Evolutionary conservation across 2,888 invertebrate genomes (phyloP).

Genomic region (Phrixothrix hirtus): DNA sequence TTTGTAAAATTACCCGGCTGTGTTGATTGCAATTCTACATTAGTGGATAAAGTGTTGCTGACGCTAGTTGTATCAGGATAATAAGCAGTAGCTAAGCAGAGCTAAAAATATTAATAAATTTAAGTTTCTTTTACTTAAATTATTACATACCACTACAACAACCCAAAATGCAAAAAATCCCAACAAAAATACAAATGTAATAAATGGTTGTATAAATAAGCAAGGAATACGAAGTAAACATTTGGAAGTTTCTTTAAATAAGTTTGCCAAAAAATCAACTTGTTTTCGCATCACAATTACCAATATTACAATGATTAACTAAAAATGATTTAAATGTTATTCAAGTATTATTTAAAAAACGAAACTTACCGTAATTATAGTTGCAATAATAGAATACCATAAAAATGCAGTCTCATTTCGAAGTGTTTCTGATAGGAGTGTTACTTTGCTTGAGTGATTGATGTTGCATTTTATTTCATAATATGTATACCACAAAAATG

Average conservation of each 20-base stretch:
- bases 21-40: neutral
- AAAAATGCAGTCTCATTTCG: constrained; percentile 87
- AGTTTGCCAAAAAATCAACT: constrained; percentile 77
- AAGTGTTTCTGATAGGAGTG: constrained; percentile 73
- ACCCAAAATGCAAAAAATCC: constrained; percentile 87
- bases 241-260: constrained; percentile 89
- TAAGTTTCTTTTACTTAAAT: constrained; percentile 1
- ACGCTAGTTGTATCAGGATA: constrained; percentile 55
- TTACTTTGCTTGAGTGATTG: constrained; percentile 58
- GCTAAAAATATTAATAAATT: constrained; percentile 50
- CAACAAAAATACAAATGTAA: constrained; percentile 79
- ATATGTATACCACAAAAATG: constrained; percentile 87
- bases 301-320: constrained; percentile 74
- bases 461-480: constrained; percentile 71
- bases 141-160: constrained; percentile 71
- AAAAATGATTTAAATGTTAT: constrained; percentile 39
- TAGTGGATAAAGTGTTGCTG: constrained; percentile 38
- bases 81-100: constrained; percentile 83
- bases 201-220: constrained; percentile 79
- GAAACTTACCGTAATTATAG: constrained; percentile 78
- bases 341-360: neutral
- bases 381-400: constrained; percentile 81
- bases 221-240: constrained; percentile 84
- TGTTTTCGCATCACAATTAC: constrained; percentile 79
- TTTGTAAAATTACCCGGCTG: constrained; percentile 13